These are phyloP conservation scores for Eupithecia tripunctaria DNA, from an alignment of 2,888 invertebrate genomes.

Conservation along the genomic window DNA sequence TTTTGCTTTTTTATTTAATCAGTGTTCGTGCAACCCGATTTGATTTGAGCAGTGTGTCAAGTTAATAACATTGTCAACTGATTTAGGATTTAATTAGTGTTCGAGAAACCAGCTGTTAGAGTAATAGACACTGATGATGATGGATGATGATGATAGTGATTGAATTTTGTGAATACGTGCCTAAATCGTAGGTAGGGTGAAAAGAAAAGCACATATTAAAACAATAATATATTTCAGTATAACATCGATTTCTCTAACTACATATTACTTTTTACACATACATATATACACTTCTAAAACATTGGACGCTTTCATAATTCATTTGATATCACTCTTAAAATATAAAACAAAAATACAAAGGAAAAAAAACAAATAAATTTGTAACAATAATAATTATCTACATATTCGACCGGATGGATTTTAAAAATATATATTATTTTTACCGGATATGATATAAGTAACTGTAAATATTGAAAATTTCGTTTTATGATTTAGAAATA, in stretches of 20 bases:
- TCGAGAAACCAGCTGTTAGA: too few relatives aligned
- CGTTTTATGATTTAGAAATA: background rate
- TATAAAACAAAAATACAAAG: slow-evolving; percentile 14
- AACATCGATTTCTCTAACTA: slow-evolving; percentile 48
- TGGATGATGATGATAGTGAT: background rate
- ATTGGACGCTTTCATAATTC: slow-evolving; percentile 48
- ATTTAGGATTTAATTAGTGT: too few relatives aligned
- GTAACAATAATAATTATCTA: background rate
- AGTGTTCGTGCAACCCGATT: too few relatives aligned
- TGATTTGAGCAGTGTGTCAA: too few relatives aligned
- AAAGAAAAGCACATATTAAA: slow-evolving; percentile 23
- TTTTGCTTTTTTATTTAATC: too few relatives aligned
- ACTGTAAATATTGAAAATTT: background rate
- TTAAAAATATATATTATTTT: background rate
- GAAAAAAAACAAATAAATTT: background rate
- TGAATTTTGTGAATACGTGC: background rate
- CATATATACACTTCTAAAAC: slow-evolving; percentile 28
- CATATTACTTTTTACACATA: slow-evolving; percentile 23
- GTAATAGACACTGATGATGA: background rate
- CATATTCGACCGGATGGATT: background rate
- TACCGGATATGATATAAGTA: background rate
- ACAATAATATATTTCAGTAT: slow-evolving; percentile 44
- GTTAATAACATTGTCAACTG: too few relatives aligned
- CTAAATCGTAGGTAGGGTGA: background rate
- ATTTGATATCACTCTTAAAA: slow-evolving; percentile 11